Evolutionary conservation across 23 tunicate species (phyloP).

Genomic region (Aplidium turbinatum): DNA sequence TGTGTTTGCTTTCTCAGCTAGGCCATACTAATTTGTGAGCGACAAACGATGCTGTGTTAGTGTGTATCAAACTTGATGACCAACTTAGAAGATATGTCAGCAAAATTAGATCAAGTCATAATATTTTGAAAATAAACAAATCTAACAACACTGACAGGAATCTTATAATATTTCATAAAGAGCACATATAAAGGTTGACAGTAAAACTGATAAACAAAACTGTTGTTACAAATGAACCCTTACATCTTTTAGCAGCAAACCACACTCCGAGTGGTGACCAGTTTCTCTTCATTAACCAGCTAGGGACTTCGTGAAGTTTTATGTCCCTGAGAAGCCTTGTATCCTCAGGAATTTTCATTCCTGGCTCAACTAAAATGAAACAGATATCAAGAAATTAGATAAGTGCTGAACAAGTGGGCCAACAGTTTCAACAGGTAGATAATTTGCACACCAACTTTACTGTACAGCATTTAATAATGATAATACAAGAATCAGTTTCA

Average conservation of each 20-base stretch:
- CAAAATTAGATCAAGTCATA: too few species aligned
- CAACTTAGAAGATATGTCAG: too few species aligned
- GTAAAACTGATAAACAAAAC: not conserved
- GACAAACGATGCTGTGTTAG: too few species aligned
- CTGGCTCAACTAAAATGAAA: slow-evolving; percentile 58
- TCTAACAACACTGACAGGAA: too few species aligned
- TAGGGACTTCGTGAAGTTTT: slow-evolving; percentile 72
- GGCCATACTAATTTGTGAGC: too few species aligned
- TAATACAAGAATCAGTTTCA: not conserved
- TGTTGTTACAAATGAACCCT: not conserved
- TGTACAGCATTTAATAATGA: not conserved
- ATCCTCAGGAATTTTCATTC: slow-evolving; percentile 86
- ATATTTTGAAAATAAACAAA: too few species aligned
- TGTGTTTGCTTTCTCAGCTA: too few species aligned
- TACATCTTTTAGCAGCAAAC: slow-evolving; percentile 67
- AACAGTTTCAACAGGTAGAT: too few species aligned
- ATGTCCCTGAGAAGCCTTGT: slow-evolving; percentile 63
- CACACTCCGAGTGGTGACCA: slow-evolving; percentile 76
- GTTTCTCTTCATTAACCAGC: slow-evolving; percentile 63
- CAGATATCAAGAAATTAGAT: not conserved
- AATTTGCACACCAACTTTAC: not conserved
- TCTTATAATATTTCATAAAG: not conserved
- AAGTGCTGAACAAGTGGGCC: slow-evolving; percentile 48
- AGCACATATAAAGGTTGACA: not conserved
- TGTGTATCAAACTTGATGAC: too few species aligned